These are phyloP conservation scores for Drosophila ezoana DNA, from an alignment of 2,888 invertebrate genomes.

Conservation along the genomic window DNA sequence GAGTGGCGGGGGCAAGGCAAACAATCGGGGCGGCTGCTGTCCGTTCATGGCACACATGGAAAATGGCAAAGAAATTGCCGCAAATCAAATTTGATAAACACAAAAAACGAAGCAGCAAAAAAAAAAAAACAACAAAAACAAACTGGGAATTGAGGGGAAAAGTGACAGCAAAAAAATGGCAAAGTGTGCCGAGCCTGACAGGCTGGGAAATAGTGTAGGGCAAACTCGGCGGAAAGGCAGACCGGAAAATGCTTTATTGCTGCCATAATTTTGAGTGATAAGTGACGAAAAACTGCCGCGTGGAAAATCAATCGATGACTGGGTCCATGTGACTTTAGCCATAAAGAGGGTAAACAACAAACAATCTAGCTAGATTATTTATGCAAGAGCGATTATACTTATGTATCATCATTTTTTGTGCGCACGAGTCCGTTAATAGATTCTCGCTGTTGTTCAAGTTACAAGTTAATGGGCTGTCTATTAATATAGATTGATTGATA, in stretches of 20 bases:
- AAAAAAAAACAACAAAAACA: slow-evolving; percentile 41
- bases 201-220: slow-evolving; percentile 41
- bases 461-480: slow-evolving; percentile 76
- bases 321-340: slow-evolving; percentile 5
- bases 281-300: slow-evolving; percentile 74
- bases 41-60: slow-evolving; percentile 55
- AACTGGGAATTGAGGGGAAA: slow-evolving; percentile 60
- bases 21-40: slow-evolving; percentile 45
- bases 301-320: slow-evolving; percentile 70
- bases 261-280: slow-evolving; percentile 83
- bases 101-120: slow-evolving; percentile 26
- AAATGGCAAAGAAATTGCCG: slow-evolving; percentile 79
- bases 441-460: slow-evolving; percentile 51
- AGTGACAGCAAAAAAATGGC: slow-evolving; percentile 78
- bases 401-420: slow-evolving; percentile 56
- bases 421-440: slow-evolving; percentile 69
- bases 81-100: slow-evolving; percentile 82
- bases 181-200: slow-evolving; percentile 76
- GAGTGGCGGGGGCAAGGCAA: slow-evolving; percentile 20
- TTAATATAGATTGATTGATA: slow-evolving; percentile 81
- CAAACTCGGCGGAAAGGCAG: slow-evolving; percentile 40
- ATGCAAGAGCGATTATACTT: slow-evolving; percentile 61
- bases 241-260: slow-evolving; percentile 81
- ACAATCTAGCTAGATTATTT: slow-evolving; percentile 63
- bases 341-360: slow-evolving; percentile 48